A percentile compares a stretch with the other conserved stretches of the same genome.
Evolutionary conservation across 2,888 invertebrate genomes (phyloP).

Genomic region (Sepioteuthis lessoniana): DNA sequence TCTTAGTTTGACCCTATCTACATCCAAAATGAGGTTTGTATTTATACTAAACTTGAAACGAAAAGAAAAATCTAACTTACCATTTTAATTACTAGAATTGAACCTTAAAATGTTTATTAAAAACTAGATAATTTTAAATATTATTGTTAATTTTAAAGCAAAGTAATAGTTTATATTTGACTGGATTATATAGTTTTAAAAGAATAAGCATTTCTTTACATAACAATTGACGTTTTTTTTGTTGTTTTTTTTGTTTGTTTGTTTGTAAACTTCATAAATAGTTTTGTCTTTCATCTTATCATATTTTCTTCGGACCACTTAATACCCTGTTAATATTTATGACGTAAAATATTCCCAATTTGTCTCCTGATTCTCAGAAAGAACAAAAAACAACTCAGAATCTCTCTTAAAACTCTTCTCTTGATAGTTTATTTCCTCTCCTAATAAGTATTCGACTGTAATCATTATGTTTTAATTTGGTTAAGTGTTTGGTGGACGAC

Average conservation of each 20-base stretch:
- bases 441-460: neutral
- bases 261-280: neutral
- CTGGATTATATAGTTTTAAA: neutral
- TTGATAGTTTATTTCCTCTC: neutral
- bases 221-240: neutral
- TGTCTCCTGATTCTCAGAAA: neutral
- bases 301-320: neutral
- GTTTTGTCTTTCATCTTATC: neutral
- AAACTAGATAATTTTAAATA: neutral
- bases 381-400: neutral
- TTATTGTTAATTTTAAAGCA: neutral
- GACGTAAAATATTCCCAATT: neutral
- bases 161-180: neutral
- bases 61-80: neutral
- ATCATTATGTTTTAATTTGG: conserved; percentile 21
- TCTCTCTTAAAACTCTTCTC: neutral
- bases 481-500: neutral
- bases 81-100: neutral
- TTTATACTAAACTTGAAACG: no score
- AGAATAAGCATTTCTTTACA: neutral
- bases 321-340: neutral
- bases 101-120: neutral
- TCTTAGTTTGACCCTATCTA: no score
- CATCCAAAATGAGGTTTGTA: no score
- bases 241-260: neutral